A percentile compares a stretch with the other conserved stretches of the same genome.
Evolutionary conservation across 2,888 invertebrate species (phyloP).

Genomic region (Tupiocoris notatus): DNA sequence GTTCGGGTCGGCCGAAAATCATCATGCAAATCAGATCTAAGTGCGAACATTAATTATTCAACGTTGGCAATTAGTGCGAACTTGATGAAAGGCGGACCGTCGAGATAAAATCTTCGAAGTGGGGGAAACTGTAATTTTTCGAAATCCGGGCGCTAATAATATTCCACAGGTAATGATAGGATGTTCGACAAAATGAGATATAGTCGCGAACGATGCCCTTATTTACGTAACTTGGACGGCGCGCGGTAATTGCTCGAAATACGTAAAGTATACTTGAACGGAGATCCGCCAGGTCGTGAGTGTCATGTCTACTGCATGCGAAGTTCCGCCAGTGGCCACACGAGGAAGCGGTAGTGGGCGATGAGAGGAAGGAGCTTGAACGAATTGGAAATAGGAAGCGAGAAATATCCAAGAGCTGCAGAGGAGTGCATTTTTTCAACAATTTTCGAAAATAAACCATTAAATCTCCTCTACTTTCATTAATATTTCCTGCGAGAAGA

Average conservation of each 20-base stretch:
- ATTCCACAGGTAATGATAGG: not conserved
- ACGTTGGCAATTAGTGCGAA: too few relatives aligned
- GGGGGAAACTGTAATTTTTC: not conserved
- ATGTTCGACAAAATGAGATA: not conserved
- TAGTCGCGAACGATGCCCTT: not conserved
- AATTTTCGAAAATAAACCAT: too few relatives aligned
- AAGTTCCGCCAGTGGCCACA: not conserved
- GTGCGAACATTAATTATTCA: too few relatives aligned
- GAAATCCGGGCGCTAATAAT: not conserved
- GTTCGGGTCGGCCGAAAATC: too few relatives aligned
- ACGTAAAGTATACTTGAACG: constrained; percentile 17
- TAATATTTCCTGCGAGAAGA: too few relatives aligned
- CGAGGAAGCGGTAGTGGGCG: not conserved
- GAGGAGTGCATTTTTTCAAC: too few relatives aligned
- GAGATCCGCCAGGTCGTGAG: constrained; percentile 13
- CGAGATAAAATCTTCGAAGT: not conserved
- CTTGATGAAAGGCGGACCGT: too few relatives aligned
- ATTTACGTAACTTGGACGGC: not conserved
- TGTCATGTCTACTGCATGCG: constrained; percentile 6
- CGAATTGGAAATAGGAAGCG: too few relatives aligned
- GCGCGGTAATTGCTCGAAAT: not conserved
- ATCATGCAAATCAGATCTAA: too few relatives aligned
- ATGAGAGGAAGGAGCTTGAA: too few relatives aligned
- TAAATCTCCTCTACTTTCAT: too few relatives aligned
- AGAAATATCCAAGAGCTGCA: too few relatives aligned